These are phyloP conservation scores for Dasyornis broadbenti DNA, from an alignment of 2,113 vertebrate species.

Conservation along the genomic window DNA sequence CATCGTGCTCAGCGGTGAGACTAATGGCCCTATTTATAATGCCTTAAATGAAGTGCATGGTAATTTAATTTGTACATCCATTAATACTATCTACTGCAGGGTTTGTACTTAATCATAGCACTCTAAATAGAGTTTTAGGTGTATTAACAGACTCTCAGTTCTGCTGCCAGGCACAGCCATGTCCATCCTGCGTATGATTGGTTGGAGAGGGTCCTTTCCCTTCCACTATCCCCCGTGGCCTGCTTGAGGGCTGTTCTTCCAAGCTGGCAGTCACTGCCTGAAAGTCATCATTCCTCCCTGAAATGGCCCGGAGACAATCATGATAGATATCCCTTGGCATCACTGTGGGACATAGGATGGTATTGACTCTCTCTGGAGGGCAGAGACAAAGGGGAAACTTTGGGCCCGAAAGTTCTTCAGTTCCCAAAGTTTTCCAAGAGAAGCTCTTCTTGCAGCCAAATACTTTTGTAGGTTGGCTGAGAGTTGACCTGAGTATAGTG, in stretches of 20 bases:
- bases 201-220: not conserved
- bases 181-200: not conserved
- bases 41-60: constrained; percentile 21
- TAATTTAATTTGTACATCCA: constrained; percentile 58
- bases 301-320: not conserved
- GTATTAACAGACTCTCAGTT: not conserved
- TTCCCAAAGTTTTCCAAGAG: not conserved
- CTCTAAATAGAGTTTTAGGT: not conserved
- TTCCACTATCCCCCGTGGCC: not conserved
- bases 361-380: not conserved
- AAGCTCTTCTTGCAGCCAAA: not conserved
- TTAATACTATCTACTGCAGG: constrained; percentile 23
- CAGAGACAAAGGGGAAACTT: not conserved
- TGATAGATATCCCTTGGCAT: not conserved
- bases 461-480: not conserved
- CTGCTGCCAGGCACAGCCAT: not conserved
- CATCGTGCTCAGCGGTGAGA: not conserved
- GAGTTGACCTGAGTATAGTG: not conserved
- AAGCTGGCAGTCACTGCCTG: not conserved
- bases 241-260: not conserved
- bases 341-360: not conserved
- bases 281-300: not conserved
- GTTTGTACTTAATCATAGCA: constrained; percentile 1
- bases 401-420: not conserved
- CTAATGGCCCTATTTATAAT: constrained; percentile 29